Base-by-base conservation (phyloP, 92 coral and sea anemone species). In the Plumapathes pennacea region DNA sequence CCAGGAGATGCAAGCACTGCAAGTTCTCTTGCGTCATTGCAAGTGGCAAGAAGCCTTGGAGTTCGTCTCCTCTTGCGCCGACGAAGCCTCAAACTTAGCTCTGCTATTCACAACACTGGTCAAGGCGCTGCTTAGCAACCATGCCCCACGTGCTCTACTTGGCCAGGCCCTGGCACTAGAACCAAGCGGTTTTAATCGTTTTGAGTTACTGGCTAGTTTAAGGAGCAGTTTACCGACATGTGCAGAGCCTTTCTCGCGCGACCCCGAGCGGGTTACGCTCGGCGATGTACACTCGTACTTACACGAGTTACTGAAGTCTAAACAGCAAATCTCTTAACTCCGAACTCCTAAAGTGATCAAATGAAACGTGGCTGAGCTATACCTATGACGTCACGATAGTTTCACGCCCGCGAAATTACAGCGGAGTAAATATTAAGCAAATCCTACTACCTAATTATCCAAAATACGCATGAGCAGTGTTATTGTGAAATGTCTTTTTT, bases 1-100 rank as follows among this genome's bases (percentile, higher is more conserved):
- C 26, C 87, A 88, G 60, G 81, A 92, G 29, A 67, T 68, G 21
- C 94, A 88, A 51, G 88, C 96, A n/a, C 56, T 92, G 73, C 82
- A 78, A 53, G 46, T 92, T 4, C 73, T 88, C 32, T 67, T 92
- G 28, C 85, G 75, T 23, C 90, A 78, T 25, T 67, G 42, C 38
- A 76, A 76, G 74, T 92, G 98, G 96, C 54, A 41, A 18, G 84
- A 84, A 50, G 84, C 96, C 13, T 71, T 92, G 11, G 81, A 84
- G n/a, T 76, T 88, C 60, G 80, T 76, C 23, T 62, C 59, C 12
- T 46, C 68, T 5, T 71, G 77, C 60, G 67, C 71, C 25, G 60
- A 69, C 46, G 63, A 50, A 30, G 39, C 83, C 4, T 64, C 62
- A 23, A 72, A 58, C 37, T 13, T 32, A 25, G 32, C 60, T 19